A percentile compares a stretch with the other conserved stretches of the same genome.
These are phyloP conservation scores for Drosophila phalerata DNA, from an alignment of 2,888 invertebrate species.

Conservation along the genomic window DNA sequence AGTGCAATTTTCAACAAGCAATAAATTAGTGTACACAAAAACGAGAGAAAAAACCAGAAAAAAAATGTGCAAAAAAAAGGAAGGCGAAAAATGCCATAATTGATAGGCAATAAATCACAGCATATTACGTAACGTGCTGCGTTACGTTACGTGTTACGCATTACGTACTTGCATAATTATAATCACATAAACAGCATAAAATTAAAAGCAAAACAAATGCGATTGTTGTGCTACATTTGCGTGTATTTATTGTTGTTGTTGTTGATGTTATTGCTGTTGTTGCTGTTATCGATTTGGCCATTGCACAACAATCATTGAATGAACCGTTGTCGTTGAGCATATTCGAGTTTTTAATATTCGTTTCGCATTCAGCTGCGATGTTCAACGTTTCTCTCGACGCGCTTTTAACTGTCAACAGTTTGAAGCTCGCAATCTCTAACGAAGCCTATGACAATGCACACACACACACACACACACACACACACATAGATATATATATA, in stretches of 20 bases:
- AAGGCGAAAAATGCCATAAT: constrained; percentile 11
- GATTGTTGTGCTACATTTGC: constrained; percentile 64
- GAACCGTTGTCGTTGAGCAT: constrained; percentile 44
- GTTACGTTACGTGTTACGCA: constrained; percentile 24
- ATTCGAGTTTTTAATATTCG: constrained; percentile 38
- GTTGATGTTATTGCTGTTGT: constrained; percentile 27
- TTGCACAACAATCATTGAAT: constrained; percentile 69
- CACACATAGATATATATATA: constrained; percentile 2
- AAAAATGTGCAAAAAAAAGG: neutral
- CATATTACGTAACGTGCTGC: neutral
- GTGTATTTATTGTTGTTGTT: constrained; percentile 58
- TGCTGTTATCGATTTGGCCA: constrained; percentile 70
- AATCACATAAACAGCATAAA: constrained; percentile 77
- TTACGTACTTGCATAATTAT: constrained; percentile 77
- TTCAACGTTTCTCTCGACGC: constrained; percentile 52
- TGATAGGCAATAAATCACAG: constrained; percentile 9
- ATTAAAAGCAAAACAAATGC: constrained; percentile 72
- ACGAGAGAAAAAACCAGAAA: constrained; percentile 12
- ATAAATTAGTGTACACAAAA: constrained; percentile 41
- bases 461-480: constrained; percentile 14
- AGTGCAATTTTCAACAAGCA: constrained; percentile 26
- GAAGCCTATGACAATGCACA: constrained; percentile 50
- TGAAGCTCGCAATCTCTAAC: constrained; percentile 50
- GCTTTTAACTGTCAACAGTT: constrained; percentile 62
- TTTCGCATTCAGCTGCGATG: constrained; percentile 47